Evolutionary conservation across 92 coral and sea anemone species (phyloP).

Genomic region (Epizoanthus ramosus): DNA sequence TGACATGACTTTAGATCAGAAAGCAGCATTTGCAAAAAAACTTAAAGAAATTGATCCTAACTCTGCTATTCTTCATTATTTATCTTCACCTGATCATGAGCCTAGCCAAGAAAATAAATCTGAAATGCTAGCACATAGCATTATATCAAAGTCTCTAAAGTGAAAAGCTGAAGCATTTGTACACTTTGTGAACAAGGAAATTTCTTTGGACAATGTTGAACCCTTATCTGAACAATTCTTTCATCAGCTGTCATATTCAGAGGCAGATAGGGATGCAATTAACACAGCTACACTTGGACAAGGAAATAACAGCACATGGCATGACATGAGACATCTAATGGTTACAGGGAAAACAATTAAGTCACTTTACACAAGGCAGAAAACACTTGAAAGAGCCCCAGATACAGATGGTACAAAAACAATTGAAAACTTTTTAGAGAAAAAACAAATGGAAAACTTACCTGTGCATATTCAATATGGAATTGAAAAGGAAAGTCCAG

Average conservation of each 20-base stretch:
- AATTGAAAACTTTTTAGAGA: constrained; percentile 24
- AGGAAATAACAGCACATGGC: constrained; percentile 57
- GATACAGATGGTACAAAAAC: constrained; percentile 60
- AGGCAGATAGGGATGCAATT: constrained; percentile 48
- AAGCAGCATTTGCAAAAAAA: neutral
- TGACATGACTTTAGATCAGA: constrained; percentile 46
- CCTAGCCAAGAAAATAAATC: constrained; percentile 18
- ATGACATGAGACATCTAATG: constrained; percentile 60
- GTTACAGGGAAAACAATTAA: constrained; percentile 61
- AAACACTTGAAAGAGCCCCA: constrained; percentile 62
- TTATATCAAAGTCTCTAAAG: constrained; percentile 22
- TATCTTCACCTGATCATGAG: constrained; percentile 46
- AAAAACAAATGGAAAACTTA: constrained; percentile 5
- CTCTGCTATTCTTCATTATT: constrained; percentile 66
- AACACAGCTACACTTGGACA: constrained; percentile 62
- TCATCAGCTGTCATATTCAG: constrained; percentile 43
- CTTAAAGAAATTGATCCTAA: constrained; percentile 56
- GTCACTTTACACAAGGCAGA: constrained; percentile 64
- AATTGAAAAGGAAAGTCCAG: constrained; percentile 52
- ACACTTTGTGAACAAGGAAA: constrained; percentile 2
- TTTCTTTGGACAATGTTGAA: constrained; percentile 5
- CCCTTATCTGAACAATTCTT: constrained; percentile 44
- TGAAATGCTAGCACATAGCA: constrained; percentile 18
- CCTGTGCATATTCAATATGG: constrained; percentile 45
- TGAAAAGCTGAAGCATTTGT: constrained; percentile 50